Conservation (phyloP, 2,797 vertebrate genomes). For the Enteromius treurensis region DNA sequence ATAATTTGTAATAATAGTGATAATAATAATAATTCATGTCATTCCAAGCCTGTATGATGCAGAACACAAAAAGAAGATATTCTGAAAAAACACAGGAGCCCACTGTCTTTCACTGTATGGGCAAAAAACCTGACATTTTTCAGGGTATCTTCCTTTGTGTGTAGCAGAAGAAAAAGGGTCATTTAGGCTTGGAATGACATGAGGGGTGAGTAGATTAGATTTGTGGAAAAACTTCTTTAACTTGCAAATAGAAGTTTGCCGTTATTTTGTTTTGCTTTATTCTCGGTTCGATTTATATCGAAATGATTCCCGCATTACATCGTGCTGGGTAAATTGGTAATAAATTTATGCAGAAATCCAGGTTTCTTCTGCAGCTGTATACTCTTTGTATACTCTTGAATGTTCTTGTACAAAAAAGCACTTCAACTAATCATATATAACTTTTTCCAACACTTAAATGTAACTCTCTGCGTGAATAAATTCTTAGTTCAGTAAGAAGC, state of each 20-base stretch:
- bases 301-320: not conserved
- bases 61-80: not conserved
- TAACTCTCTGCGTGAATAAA: not conserved
- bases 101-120: not conserved
- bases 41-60: not conserved
- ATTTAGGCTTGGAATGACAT: not conserved
- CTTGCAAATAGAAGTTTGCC: not conserved
- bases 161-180: too few species aligned
- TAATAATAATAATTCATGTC: not conserved
- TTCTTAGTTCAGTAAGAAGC: not conserved
- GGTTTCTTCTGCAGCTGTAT: not conserved
- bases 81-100: not conserved
- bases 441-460: conserved; percentile 3
- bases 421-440: conserved; percentile 19
- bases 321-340: not conserved
- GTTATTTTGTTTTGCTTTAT: not conserved
- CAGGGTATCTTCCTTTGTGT: not conserved
- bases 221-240: not conserved
- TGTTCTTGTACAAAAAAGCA: not conserved
- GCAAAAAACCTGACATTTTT: not conserved
- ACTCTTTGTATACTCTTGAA: conserved; percentile 2
- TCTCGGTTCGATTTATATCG: not conserved
- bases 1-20: too few species aligned
- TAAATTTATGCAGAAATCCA: not conserved
- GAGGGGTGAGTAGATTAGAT: not conserved